Evolutionary conservation across 2,888 invertebrate species (phyloP).

Genomic region (Tiliacea citrago): DNA sequence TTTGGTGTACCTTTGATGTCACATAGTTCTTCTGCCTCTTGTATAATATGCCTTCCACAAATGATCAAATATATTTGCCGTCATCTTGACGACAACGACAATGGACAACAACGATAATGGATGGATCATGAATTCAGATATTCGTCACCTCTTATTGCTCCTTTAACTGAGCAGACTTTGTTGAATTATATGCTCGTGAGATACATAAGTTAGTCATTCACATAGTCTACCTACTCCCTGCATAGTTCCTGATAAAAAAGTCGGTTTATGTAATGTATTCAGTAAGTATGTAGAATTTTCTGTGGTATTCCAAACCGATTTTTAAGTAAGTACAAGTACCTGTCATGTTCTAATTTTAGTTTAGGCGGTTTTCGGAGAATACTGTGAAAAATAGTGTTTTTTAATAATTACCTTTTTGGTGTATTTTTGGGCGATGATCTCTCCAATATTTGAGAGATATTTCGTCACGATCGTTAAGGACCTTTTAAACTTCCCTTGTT

Average conservation of each 20-base stretch:
- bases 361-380: conserved; percentile 17
- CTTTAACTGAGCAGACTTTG: too few relatives aligned
- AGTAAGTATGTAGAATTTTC: conserved; percentile 18
- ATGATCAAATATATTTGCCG: too few relatives aligned
- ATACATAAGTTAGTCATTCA: conserved; percentile 1
- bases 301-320: conserved; percentile 16
- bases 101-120: too few relatives aligned
- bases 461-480: background rate
- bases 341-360: conserved; percentile 50
- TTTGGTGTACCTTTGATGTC: too few relatives aligned
- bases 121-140: too few relatives aligned
- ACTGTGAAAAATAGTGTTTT: conserved; percentile 1
- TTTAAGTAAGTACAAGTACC: conserved; percentile 13
- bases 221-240: background rate
- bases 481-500: background rate
- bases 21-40: too few relatives aligned
- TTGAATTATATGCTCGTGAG: too few relatives aligned
- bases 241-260: background rate
- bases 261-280: conserved; percentile 6
- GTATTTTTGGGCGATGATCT: conserved; percentile 38
- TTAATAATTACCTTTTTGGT: conserved; percentile 6
- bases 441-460: background rate
- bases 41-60: too few relatives aligned
- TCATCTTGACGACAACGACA: too few relatives aligned
- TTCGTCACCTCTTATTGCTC: too few relatives aligned